phyloP scores from a whole-genome alignment of 2,888 invertebrate genomes.

The Tuta absoluta region DNA sequence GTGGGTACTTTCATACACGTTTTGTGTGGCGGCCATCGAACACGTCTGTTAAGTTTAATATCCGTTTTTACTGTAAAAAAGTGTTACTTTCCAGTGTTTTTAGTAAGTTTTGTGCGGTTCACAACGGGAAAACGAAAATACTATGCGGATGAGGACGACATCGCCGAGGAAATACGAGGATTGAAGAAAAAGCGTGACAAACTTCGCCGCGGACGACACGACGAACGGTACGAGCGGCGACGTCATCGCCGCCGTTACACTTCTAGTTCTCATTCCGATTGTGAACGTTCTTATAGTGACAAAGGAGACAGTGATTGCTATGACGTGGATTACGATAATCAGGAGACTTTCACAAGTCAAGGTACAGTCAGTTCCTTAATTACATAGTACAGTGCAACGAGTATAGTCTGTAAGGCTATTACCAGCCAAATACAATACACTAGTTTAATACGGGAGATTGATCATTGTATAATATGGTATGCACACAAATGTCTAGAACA shows the following conservation, averaged over 20 bases:
- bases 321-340: conserved; percentile 7
- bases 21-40: conserved; percentile 21
- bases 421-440: no score
- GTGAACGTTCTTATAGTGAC: neutral
- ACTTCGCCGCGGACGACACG: neutral
- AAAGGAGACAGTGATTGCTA: neutral
- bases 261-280: neutral
- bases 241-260: neutral
- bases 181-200: neutral
- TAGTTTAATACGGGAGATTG: no score
- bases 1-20: conserved; percentile 18
- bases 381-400: no score
- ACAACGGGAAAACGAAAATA: conserved; percentile 17
- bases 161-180: neutral
- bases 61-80: no score
- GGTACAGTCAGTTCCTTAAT: no score
- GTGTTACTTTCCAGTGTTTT: neutral
- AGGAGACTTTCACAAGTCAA: no score
- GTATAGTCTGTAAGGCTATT: no score
- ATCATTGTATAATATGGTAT: no score
- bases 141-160: neutral
- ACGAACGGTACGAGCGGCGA: neutral
- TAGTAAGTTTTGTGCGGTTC: neutral
- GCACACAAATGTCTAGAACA: conserved; percentile 1
- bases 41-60: neutral